Base-by-base conservation (phyloP, 2,888 invertebrate species). In the Aphodius granarius region DNA sequence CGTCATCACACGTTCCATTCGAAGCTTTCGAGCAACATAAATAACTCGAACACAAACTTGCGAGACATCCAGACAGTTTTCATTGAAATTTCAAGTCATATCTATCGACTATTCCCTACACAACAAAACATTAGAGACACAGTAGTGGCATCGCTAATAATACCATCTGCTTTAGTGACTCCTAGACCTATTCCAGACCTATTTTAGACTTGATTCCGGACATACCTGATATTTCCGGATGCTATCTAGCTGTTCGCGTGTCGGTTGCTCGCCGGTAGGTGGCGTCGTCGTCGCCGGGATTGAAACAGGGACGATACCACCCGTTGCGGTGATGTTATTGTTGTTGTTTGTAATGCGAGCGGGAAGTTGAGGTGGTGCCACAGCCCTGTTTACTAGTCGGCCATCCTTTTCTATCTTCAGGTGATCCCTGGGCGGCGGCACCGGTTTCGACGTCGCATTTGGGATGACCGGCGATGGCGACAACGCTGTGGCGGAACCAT, bases 191-290 rank as follows among this genome's bases (percentile, higher is more conserved):
- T 43, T 23, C 23, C 9, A 23, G 23, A 23, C 23, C 4, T 23
- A 23, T 4, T 5, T 5, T 23, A 23, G 23, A 23, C 5, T 4
- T 23, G n/a, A 23, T 23, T 43, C 43, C 13, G 13, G 43, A 6
- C 91, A 89, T 82, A 97, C 96, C 93, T 96, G 96, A 87, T 96
- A 97, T 86, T 96, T 96, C 84, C 94, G 94, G 86, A 97, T 96
- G 87, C 95, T 95, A 85, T 96, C 95, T 87, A 97, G 89, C 88
- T 97, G 96, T 83, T 97, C 96, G 84, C 94, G 91, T 78, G 95
- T 95, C 81, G 95, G 94, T 81, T 92, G 90, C 73, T 89, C 87
- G 77, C 89, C 89, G 2, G 88, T 86, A 16, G 81, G 78, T 17
- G 79, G 65, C 13, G 81, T 78, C 15, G 79, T 72, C n/a, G 78